Evolutionary conservation across 2,797 vertebrate species (phyloP).

Genomic region (Neosalanx taihuensis): DNA sequence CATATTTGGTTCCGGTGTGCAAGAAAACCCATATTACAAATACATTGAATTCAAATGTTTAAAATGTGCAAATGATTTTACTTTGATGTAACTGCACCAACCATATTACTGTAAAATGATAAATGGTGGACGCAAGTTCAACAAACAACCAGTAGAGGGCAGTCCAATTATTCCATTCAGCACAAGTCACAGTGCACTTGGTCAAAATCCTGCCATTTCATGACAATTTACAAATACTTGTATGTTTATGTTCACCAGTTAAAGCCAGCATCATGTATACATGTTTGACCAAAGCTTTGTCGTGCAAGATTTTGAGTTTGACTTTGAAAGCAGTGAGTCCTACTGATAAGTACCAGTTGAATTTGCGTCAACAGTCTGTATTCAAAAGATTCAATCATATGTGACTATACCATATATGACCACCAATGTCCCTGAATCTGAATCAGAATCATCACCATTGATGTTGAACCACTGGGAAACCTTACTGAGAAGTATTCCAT

Average conservation of each 20-base stretch:
- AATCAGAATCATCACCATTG: background rate
- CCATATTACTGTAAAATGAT: background rate
- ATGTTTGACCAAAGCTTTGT: background rate
- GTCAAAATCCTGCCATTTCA: background rate
- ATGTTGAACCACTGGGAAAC: background rate
- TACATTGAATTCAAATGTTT: no score
- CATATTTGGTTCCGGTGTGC: no score
- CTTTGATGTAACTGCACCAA: background rate
- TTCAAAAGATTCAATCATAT: background rate
- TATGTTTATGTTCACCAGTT: background rate
- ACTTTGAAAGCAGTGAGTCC: background rate
- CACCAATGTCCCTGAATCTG: background rate
- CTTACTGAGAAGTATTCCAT: background rate
- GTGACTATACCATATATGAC: background rate
- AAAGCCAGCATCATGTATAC: background rate
- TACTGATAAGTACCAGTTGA: background rate
- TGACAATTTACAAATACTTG: slow-evolving; percentile 3
- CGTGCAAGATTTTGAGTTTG: background rate
- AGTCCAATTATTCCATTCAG: slow-evolving; percentile 21
- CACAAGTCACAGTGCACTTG: no score
- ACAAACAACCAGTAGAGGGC: slow-evolving; percentile 33
- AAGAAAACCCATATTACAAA: no score
- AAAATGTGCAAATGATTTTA: no score
- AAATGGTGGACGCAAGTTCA: background rate
- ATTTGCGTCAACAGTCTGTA: background rate